Evolutionary conservation across 2,797 vertebrate species (phyloP).

Genomic region (Lateolabrax maculatus): DNA sequence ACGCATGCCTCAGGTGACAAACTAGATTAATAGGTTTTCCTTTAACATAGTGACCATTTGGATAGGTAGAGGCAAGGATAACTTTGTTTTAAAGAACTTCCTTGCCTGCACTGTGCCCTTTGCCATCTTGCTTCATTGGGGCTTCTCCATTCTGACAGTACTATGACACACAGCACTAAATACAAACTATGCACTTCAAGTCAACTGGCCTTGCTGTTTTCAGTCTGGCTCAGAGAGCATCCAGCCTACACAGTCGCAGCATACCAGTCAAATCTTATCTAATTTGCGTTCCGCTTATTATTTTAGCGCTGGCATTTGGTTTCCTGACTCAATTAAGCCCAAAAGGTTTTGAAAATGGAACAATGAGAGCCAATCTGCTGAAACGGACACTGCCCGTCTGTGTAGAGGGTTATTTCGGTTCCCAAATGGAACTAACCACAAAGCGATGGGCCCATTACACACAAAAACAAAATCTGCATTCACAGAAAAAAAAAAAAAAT

Average conservation of each 20-base stretch:
- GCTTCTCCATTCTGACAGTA: conserved; percentile 1
- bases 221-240: conserved; percentile 9
- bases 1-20: conserved; percentile 11
- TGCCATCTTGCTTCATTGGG: conserved; percentile 5
- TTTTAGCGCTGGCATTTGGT: conserved; percentile 28
- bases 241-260: background rate
- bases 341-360: conserved; percentile 26
- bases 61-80: conserved; percentile 1
- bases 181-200: conserved; percentile 18
- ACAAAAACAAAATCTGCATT: background rate
- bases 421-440: conserved; percentile 34
- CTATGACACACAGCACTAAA: conserved; percentile 4
- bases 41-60: conserved; percentile 5
- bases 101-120: conserved; percentile 15
- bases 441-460: conserved; percentile 9
- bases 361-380: conserved; percentile 33
- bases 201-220: conserved; percentile 33
- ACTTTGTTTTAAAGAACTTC: conserved; percentile 27
- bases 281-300: conserved; percentile 17
- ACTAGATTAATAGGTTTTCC: conserved; percentile 3
- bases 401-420: conserved; percentile 15
- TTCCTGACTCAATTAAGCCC: conserved; percentile 23
- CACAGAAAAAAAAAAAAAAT: background rate
- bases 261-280: conserved; percentile 26
- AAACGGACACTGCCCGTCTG: background rate